A percentile compares a stretch with the other conserved stretches of the same genome.
Conservation (phyloP, 1,140 invertebrate species). For the Diachasmimorpha longicaudata region DNA sequence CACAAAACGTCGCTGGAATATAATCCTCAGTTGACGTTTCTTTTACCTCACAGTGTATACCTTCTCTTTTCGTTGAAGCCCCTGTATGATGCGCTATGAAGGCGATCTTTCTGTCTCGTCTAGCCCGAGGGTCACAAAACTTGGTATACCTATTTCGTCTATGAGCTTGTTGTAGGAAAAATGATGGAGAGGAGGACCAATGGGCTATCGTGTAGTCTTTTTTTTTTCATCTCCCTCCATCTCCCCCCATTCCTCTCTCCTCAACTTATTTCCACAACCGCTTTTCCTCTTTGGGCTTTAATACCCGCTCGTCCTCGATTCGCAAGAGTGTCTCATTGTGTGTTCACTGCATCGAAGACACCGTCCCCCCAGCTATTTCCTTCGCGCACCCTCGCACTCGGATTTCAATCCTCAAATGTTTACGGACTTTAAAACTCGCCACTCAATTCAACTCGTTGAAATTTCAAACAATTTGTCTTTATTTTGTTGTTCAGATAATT, state of each 20-base stretch:
- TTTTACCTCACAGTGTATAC: not conserved
- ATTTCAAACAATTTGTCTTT: not conserved
- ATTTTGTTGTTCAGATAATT: not conserved
- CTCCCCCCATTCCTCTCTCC: not conserved
- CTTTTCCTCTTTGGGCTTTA: slow-evolving; percentile 7
- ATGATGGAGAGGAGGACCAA: not conserved
- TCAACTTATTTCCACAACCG: slow-evolving; percentile 1
- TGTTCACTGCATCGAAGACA: slow-evolving; percentile 1
- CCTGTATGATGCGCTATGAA: not conserved
- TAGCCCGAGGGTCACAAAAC: not conserved
- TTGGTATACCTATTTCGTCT: slow-evolving; percentile 8
- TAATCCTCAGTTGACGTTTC: not conserved
- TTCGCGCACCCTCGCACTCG: not conserved
- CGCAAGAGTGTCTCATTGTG: slow-evolving; percentile 4
- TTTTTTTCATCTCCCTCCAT: no score
- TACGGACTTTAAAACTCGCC: not conserved
- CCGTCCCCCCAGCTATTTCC: not conserved
- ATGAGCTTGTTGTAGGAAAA: slow-evolving; percentile 2
- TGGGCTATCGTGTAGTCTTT: not conserved
- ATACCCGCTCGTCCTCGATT: slow-evolving; percentile 10
- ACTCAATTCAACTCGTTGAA: not conserved
- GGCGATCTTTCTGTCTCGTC: slow-evolving; percentile 2
- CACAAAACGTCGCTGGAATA: slow-evolving; percentile 2
- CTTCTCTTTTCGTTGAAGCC: not conserved
- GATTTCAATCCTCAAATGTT: slow-evolving; percentile 6